Conservation (phyloP, 2,113 vertebrate species). For the cat (Felis catus) region DNA sequence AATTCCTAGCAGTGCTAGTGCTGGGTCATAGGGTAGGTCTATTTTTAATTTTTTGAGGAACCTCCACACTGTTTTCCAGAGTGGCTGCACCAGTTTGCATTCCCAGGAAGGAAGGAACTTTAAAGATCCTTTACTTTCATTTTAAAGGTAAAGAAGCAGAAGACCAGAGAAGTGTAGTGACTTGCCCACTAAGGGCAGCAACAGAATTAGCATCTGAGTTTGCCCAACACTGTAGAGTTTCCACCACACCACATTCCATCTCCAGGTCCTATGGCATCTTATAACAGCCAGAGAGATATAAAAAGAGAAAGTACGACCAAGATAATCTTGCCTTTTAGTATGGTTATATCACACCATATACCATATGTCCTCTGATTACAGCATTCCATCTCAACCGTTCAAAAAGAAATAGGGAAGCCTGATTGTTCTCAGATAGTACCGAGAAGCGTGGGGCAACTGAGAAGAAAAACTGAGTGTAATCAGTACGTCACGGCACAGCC, state of each 20-base stretch:
- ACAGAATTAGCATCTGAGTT: not conserved
- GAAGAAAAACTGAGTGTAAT: not conserved
- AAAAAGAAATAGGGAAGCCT: conserved; percentile 52
- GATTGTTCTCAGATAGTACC: not conserved
- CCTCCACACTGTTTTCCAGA: too few relatives aligned
- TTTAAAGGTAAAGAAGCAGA: not conserved
- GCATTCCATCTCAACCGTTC: not conserved
- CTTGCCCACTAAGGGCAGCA: not conserved
- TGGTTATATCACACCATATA: not conserved
- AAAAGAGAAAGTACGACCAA: conserved; percentile 11
- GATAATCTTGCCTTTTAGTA: not conserved
- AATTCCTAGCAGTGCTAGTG: too few relatives aligned
- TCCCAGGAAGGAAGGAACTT: not conserved
- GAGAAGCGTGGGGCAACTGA: not conserved
- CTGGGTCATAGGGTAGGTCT: too few relatives aligned
- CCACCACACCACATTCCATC: not conserved
- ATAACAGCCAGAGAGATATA: not conserved
- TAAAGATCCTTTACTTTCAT: not conserved
- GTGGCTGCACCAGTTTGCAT: too few relatives aligned
- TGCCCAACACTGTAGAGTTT: not conserved
- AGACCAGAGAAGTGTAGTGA: not conserved
- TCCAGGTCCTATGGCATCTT: not conserved
- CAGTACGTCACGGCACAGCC: not conserved
- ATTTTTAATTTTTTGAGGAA: too few relatives aligned
- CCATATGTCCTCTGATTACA: not conserved